phyloP scores from a whole-genome alignment of 1,140 invertebrate genomes.

The Tenebrio molitor region DNA sequence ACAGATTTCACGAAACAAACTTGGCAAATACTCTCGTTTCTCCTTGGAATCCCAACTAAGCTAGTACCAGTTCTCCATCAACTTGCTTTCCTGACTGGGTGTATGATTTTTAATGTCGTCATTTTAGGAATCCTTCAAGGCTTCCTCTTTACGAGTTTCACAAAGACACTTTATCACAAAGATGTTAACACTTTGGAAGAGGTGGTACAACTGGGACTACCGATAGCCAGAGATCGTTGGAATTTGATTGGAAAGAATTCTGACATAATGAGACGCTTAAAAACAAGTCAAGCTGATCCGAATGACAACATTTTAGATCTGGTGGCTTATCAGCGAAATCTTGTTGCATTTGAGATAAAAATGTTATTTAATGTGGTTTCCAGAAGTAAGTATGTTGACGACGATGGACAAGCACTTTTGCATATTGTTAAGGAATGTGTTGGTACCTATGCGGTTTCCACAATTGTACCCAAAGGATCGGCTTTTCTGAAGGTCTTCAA shows the following conservation, averaged over 20 bases:
- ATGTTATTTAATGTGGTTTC: too few species aligned
- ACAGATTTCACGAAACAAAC: not conserved
- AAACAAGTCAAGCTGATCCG: too few species aligned
- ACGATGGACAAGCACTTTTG: conserved; percentile 40
- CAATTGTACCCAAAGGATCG: conserved; percentile 45
- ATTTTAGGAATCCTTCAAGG: conserved; percentile 21
- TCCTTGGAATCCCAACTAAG: not conserved
- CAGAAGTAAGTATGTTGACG: too few species aligned
- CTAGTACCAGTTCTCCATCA: not conserved
- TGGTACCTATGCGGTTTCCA: conserved; percentile 7
- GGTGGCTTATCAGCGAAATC: too few species aligned
- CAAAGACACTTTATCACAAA: not conserved
- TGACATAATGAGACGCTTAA: conserved; percentile 18
- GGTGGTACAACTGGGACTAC: conserved; percentile 5
- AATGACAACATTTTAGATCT: too few species aligned
- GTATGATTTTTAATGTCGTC: conserved; percentile 24
- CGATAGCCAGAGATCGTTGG: conserved; percentile 28
- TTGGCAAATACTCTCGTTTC: not conserved
- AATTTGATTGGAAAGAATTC: not conserved
- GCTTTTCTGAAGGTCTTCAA: conserved; percentile 40
- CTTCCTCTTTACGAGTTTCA: conserved; percentile 13
- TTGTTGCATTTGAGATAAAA: too few species aligned
- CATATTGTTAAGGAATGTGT: conserved; percentile 47
- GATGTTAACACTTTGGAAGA: conserved; percentile 49
- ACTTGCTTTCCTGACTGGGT: not conserved